Conservation (phyloP, 2,888 invertebrate genomes). For the Ametastegia equiseti region DNA sequence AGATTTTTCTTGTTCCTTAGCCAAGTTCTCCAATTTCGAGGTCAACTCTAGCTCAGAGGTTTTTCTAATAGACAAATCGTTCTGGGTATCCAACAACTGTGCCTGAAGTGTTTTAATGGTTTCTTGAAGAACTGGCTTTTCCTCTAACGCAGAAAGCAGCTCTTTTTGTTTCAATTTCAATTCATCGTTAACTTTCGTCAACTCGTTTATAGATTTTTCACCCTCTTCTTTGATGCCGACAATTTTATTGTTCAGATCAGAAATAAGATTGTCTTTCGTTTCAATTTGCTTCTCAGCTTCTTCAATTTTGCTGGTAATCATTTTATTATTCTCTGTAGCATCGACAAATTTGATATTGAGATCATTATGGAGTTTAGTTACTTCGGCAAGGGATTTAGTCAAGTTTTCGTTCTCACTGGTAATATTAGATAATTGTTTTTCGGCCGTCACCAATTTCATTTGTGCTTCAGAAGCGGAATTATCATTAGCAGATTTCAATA, state of each 20-base stretch:
- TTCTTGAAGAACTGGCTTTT: conserved; percentile 77
- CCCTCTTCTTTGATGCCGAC: conserved; percentile 76
- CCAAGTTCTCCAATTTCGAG: conserved; percentile 31
- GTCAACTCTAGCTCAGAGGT: conserved; percentile 51
- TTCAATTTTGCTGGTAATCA: conserved; percentile 43
- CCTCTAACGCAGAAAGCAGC: conserved; percentile 77
- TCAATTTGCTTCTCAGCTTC: conserved; percentile 48
- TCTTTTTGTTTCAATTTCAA: conserved; percentile 77
- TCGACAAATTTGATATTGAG: conserved; percentile 52
- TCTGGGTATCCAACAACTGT: conserved; percentile 58
- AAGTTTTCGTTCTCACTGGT: conserved; percentile 52
- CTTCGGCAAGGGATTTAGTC: conserved; percentile 47
- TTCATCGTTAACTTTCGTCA: conserved; percentile 78
- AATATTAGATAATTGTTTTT: conserved; percentile 41
- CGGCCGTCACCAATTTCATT: conserved; percentile 51
- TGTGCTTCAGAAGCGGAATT: conserved; percentile 56
- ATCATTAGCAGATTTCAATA: conserved; percentile 54
- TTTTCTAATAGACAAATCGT: conserved; percentile 59
- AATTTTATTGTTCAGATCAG: conserved; percentile 74
- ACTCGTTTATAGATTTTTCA: conserved; percentile 76
- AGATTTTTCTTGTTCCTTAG: conserved; percentile 44
- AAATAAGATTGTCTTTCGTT: conserved; percentile 52
- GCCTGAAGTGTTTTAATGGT: conserved; percentile 68
- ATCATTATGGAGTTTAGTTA: conserved; percentile 52
- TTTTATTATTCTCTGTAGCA: conserved; percentile 51